Percentiles rank a stretch among this genome's conserved stretches.
These are phyloP conservation scores for Drosophila subpulchrella DNA, from an alignment of 1,140 invertebrate genomes.

Conservation along the genomic window DNA sequence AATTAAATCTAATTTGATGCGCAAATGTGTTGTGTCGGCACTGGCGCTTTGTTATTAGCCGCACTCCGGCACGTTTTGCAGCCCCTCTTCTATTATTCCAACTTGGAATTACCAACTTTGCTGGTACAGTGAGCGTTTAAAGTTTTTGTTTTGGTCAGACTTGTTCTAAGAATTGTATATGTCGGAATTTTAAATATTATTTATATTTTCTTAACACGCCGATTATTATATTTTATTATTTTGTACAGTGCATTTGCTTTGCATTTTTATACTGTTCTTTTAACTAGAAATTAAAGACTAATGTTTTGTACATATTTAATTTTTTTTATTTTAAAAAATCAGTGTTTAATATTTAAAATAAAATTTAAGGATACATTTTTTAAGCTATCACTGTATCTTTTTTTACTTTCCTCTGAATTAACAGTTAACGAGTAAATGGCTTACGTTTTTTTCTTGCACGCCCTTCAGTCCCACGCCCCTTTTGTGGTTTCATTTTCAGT, in stretches of 20 bases:
- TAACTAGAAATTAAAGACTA: too few relatives aligned
- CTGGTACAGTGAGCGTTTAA: conserved; percentile 17
- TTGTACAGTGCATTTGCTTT: too few relatives aligned
- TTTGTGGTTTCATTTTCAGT: conserved; percentile 60
- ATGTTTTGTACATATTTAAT: too few relatives aligned
- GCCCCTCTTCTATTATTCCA: conserved; percentile 5
- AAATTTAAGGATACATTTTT: background rate
- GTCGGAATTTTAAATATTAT: too few relatives aligned
- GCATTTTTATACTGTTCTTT: too few relatives aligned
- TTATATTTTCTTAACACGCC: background rate
- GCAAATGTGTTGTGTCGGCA: conserved; percentile 41
- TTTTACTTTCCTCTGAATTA: conserved; percentile 31
- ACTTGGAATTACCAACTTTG: conserved; percentile 3
- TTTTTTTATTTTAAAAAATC: too few relatives aligned
- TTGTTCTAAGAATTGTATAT: background rate
- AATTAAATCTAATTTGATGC: conserved; percentile 75
- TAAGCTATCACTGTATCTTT: background rate
- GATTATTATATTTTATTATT: too few relatives aligned
- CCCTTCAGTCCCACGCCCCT: background rate
- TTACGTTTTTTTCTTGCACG: conserved; percentile 31
- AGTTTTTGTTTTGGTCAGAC: background rate
- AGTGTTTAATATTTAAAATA: background rate
- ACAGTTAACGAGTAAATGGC: conserved; percentile 56
- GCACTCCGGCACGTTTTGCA: conserved; percentile 30
- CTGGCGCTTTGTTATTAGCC: conserved; percentile 39